phyloP scores from a whole-genome alignment of 2,797 vertebrate genomes.

The Vipera ursinii region DNA sequence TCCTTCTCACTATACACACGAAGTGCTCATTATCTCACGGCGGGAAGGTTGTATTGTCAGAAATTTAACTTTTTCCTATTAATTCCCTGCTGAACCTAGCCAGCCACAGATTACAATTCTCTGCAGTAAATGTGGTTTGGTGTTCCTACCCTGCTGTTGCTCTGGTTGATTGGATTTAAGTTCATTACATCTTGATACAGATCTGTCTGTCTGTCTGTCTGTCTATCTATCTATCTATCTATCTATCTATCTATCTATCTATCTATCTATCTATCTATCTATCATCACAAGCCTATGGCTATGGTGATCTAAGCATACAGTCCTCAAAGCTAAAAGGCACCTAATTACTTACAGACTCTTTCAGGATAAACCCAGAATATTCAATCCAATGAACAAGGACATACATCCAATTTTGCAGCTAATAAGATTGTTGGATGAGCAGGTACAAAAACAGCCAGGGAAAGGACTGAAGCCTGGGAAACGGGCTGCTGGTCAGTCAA shows the following conservation, averaged over 20 bases:
- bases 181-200: neutral
- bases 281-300: neutral
- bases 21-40: conserved; percentile 72
- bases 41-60: conserved; percentile 63
- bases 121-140: neutral
- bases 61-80: conserved; percentile 55
- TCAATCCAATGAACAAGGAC: no score
- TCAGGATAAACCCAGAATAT: neutral
- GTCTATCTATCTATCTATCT: neutral
- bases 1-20: conserved; percentile 67
- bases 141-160: neutral
- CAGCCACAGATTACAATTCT: conserved; percentile 34
- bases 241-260: neutral
- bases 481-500: no score
- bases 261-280: neutral
- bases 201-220: neutral
- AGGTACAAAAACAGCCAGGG: no score
- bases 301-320: neutral
- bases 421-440: no score
- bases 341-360: neutral
- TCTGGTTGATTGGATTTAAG: neutral
- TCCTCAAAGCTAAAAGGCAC: conserved; percentile 9
- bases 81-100: conserved; percentile 26
- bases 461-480: no score
- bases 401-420: no score